Evolutionary conservation across 2,113 vertebrate genomes (phyloP).

Genomic region (Numida meleagris): DNA sequence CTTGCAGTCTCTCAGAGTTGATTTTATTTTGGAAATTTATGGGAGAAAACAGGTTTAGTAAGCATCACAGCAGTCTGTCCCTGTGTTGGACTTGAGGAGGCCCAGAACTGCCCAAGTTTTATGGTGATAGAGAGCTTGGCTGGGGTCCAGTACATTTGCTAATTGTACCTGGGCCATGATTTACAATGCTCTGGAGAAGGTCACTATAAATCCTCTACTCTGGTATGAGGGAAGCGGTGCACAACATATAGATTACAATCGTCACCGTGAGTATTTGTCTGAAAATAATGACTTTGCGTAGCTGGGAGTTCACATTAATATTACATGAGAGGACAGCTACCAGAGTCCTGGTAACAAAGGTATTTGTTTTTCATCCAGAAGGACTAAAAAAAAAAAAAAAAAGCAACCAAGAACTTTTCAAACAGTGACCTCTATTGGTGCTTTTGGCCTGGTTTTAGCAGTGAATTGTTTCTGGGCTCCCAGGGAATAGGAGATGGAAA

Average conservation of each 20-base stretch:
- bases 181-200: not conserved
- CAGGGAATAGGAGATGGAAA: accelerated
- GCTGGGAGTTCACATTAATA: not conserved
- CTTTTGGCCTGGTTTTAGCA: not conserved
- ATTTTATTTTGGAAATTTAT: not conserved
- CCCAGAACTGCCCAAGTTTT: accelerated
- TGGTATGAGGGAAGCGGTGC: accelerated
- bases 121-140: accelerated
- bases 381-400: not conserved
- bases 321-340: not conserved
- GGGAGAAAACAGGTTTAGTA: not conserved
- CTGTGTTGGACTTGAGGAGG: no score
- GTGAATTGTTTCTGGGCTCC: not conserved
- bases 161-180: accelerated
- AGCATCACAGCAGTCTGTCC: not conserved
- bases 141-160: accelerated
- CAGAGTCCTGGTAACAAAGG: accelerated
- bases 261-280: not conserved
- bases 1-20: not conserved
- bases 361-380: not conserved
- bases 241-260: accelerated
- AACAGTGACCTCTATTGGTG: not conserved
- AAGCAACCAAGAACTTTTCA: not conserved
- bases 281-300: not conserved
- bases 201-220: not conserved